Conservation (phyloP, 2,797 vertebrate species). For the Phrynocephalus forsythii region DNA sequence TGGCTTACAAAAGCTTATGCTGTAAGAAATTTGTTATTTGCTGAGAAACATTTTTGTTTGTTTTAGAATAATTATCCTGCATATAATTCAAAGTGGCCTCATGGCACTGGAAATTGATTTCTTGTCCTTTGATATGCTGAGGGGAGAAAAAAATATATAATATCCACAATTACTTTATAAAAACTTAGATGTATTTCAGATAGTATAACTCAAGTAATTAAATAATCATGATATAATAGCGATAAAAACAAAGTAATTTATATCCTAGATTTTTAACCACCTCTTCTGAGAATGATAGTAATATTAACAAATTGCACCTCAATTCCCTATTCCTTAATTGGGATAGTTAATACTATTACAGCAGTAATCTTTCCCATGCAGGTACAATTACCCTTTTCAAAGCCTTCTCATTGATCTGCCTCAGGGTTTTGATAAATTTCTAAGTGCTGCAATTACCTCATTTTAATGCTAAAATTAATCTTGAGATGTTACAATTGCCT, state of each 20-base stretch:
- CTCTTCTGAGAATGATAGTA: conserved; percentile 58
- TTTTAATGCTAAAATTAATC: conserved; percentile 66
- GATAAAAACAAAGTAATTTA: conserved; percentile 42
- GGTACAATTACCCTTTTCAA: conserved; percentile 72
- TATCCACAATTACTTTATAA: conserved; percentile 13
- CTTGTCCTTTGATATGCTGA: not conserved
- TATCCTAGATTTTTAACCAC: conserved; percentile 29
- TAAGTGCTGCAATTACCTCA: conserved; percentile 61
- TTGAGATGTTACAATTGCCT: conserved; percentile 52
- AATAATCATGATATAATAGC: conserved; percentile 10
- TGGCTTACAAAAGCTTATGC: not conserved
- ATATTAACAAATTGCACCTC: conserved; percentile 51
- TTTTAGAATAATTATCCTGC: not conserved
- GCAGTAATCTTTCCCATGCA: conserved; percentile 44
- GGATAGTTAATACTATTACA: conserved; percentile 67
- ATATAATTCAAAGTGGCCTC: not conserved
- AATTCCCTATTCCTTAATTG: conserved; percentile 60
- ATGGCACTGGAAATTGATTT: not conserved
- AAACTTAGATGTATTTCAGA: not conserved
- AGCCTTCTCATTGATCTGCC: conserved; percentile 66
- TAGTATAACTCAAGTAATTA: not conserved
- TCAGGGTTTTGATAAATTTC: conserved; percentile 57
- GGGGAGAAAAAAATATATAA: not conserved
- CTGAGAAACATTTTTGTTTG: not conserved
- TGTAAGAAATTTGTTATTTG: not conserved